Evolutionary conservation across 2,888 invertebrate species (phyloP), one percentile per base, ranked within the genome.

Genomic region (Scaptomyza polygonia): DNA sequence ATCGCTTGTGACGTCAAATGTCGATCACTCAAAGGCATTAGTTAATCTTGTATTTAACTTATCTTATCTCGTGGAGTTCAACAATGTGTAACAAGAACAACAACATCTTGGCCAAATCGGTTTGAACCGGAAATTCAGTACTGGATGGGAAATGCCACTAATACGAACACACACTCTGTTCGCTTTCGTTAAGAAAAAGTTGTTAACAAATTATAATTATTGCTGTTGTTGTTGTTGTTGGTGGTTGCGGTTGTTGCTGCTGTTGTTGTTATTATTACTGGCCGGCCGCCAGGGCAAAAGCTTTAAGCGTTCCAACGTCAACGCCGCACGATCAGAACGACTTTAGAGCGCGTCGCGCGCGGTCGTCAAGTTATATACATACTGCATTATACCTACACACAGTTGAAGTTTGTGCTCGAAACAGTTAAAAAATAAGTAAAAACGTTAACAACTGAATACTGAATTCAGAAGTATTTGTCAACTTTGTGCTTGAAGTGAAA

Each of bases 271-370:
- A 29, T 57, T 68, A 43, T 51, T 52, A 54, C 42, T 72, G 55
- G 71, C 58, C 64, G 57, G 56, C 65, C 57, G 72, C 64, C 67
- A 74, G 74, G 55, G 72, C 47, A 74, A 88, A 88, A 85, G 89
- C 88, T 89, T 88, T 85, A 83, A 88, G 83, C 83, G 78, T 63
- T 78, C 68, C 69, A 81, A 68, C 80, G 76, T 71, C 73, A 68
- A 77, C 72, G 72, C 71, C 64, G 57, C 65, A 73, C 85, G 88
- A 88, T 90, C 90, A 90, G 89, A 90, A 90, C 84, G 74, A 89
- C 79, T 89, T 90, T 80, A 77, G 75, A 89, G 85, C 82, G 89
- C 80, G 84, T 77, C 78, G 89, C 83, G 89, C 81, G 79, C 86
- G 86, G 90, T 85, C 51, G 78, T 72, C 72, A 21, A 54, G 63